Evolutionary conservation across 2,113 vertebrate species (phyloP).

Genomic region (Polyodon spathula): DNA sequence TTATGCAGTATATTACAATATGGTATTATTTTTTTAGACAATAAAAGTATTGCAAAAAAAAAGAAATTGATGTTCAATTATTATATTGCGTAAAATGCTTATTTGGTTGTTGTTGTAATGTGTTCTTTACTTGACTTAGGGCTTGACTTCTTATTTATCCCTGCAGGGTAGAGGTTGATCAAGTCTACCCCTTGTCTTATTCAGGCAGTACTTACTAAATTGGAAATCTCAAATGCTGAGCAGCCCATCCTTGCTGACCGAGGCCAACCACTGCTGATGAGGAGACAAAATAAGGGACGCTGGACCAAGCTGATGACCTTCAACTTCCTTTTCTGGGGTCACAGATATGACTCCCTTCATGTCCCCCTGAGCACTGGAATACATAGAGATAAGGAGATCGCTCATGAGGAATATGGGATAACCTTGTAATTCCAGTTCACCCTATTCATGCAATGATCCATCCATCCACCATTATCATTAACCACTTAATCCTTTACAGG

Average conservation of each 20-base stretch:
- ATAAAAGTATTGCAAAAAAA: no score
- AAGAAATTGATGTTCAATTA: no score
- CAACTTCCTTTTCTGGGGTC: constrained; percentile 43
- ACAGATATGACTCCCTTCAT: constrained; percentile 20
- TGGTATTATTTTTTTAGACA: no score
- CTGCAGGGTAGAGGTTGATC: not conserved
- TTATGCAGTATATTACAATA: no score
- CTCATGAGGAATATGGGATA: not conserved
- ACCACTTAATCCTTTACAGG: no score
- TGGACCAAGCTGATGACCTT: constrained; percentile 59
- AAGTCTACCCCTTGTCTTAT: no score
- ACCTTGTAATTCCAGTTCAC: not conserved
- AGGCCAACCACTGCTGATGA: constrained; percentile 62
- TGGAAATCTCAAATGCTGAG: constrained; percentile 50
- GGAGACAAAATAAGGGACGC: constrained; percentile 61
- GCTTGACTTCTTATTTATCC: not conserved
- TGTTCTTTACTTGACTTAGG: no score
- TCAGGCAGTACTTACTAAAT: constrained; percentile 57
- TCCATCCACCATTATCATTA: no score
- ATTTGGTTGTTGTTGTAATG: no score
- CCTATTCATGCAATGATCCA: no score
- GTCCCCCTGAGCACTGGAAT: constrained; percentile 23
- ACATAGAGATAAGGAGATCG: not conserved
- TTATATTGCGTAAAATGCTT: no score
- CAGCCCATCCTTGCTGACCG: constrained; percentile 63